Evolutionary conservation across 2,113 vertebrate species (phyloP), one percentile per base, ranked within the genome.

Genomic region (Xiphophorus maculatus): DNA sequence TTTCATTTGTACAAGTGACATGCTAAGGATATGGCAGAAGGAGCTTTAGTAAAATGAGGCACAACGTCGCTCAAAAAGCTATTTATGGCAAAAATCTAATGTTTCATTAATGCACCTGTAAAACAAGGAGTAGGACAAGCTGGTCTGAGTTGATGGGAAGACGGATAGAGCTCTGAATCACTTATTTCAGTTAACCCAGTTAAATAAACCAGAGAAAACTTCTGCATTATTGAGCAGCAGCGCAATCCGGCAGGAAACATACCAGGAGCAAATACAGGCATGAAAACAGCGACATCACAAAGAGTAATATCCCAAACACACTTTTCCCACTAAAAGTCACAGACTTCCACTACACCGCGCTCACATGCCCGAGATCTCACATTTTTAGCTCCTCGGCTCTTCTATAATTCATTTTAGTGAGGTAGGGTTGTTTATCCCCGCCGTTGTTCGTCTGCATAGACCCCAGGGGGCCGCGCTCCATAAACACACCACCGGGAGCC

Each of bases 381-480:
- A 73, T 84, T 77, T 85, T 64, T 33, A 28, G 70, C 74, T 83
- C 74, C 66, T 90, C 78, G 69, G 87, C 85, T 86, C 76, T 65
- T 92, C 83, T 88, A 91, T 93, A 91, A 91, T 91, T 92, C 89
- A 91, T 92, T 86, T 88, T 79, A 85, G 67, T 4, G 44, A 35
- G 40, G 60, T 71, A 48, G 48, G 35, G 63, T 81, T 91, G 91
- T 91, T 91, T 90, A 87, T 86, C 83, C 81, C 81, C 51, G 71
- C 71, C 69, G 81, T 77, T 87, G 88, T 90, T 79, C 35, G 35
- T 62, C 29, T 11, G 85, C 82, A 25, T 25, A 72, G 79, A 63
- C 54, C 85, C 66, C 0, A 82, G 76, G 30, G 84, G 84, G 83
- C 76, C 84, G 87, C 60, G 77, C 80, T 80, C 74, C 81, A 44